Percentiles rank a stretch among this genome's conserved stretches.
phyloP scores from a whole-genome alignment of 2,888 invertebrate genomes.

The Elgonia sp. region DNA sequence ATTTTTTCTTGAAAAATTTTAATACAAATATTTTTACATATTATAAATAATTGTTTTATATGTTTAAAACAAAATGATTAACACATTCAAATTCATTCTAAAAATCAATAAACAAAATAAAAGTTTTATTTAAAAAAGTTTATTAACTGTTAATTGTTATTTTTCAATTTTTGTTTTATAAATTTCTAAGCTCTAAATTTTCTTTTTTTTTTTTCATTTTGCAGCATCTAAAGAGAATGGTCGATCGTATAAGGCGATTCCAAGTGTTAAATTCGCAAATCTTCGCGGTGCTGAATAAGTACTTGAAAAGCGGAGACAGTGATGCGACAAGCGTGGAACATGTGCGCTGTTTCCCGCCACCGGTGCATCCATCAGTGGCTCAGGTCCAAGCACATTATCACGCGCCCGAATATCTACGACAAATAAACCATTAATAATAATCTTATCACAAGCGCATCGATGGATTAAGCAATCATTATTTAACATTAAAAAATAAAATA shows the following conservation, averaged over 20 bases:
- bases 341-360: conserved; percentile 98
- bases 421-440: conserved; percentile 85
- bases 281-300: conserved; percentile 97
- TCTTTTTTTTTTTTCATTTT: too few relatives aligned
- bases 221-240: conserved; percentile 97
- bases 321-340: conserved; percentile 97
- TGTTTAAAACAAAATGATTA: too few relatives aligned
- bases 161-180: too few relatives aligned
- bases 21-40: too few relatives aligned
- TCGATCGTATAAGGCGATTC: conserved; percentile 98
- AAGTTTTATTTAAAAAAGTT: too few relatives aligned
- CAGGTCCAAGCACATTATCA: conserved; percentile 89
- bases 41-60: conserved; percentile 77
- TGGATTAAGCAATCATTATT: conserved; percentile 10
- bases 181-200: too few relatives aligned
- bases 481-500: neutral
- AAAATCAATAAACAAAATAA: too few relatives aligned
- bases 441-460: neutral
- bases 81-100: too few relatives aligned
- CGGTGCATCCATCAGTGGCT: conserved; percentile 92
- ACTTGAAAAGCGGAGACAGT: conserved; percentile 94
- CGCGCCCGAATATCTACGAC: conserved; percentile 87
- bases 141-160: too few relatives aligned
- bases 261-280: conserved; percentile 99
- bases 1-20: too few relatives aligned